A percentile compares a stretch with the other conserved stretches of the same genome.
Conservation (phyloP, 2,888 invertebrate species). For the Trimorus sp. region DNA sequence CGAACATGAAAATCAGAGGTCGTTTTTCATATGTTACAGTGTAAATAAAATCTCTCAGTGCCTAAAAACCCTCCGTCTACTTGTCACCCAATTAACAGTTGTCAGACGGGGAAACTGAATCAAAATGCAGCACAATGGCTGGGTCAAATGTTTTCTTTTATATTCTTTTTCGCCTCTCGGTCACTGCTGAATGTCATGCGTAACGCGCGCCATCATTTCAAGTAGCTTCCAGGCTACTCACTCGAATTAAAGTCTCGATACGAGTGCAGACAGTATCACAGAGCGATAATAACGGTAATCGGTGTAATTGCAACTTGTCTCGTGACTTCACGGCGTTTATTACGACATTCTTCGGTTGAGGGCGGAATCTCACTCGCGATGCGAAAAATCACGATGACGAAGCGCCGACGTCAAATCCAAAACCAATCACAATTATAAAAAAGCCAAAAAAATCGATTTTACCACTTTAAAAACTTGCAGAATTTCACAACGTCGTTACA, state of each 20-base stretch:
- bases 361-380: constrained; percentile 30
- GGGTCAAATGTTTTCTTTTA: no score
- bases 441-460: no score
- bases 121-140: no score
- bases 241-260: constrained; percentile 58
- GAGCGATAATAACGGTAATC: constrained; percentile 65
- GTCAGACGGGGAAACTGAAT: no score
- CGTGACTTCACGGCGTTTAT: constrained; percentile 60
- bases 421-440: no score
- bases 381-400: constrained; percentile 43
- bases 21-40: no score
- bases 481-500: no score
- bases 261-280: constrained; percentile 60
- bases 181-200: constrained; percentile 49
- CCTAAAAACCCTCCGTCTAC: no score
- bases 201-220: constrained; percentile 58
- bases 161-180: constrained; percentile 17
- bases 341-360: constrained; percentile 47
- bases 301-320: constrained; percentile 63
- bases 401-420: constrained; percentile 6
- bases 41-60: no score
- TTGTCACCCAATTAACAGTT: no score
- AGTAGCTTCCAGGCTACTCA: constrained; percentile 54
- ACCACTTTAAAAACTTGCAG: no score
- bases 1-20: no score